phyloP scores from a whole-genome alignment of 2,888 invertebrate species.

The Callinectes sapidus region DNA sequence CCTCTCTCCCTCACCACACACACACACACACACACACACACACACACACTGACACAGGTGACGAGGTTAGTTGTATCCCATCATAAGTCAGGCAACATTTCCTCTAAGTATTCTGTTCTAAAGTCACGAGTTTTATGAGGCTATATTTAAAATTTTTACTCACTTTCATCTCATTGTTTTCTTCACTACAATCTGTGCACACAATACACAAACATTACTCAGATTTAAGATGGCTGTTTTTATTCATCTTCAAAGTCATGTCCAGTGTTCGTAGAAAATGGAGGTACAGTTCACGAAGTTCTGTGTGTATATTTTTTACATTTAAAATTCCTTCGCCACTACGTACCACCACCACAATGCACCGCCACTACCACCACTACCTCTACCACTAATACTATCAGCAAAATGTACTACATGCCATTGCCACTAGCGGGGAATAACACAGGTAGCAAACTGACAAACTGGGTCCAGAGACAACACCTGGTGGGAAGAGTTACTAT shows the following conservation, averaged over 20 bases:
- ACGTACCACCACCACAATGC: background rate
- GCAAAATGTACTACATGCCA: background rate
- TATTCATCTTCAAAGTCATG: background rate
- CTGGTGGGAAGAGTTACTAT: background rate
- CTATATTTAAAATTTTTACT: background rate
- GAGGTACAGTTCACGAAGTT: background rate
- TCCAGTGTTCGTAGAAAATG: background rate
- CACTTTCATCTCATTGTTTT: background rate
- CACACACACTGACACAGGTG: background rate
- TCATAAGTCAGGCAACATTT: background rate
- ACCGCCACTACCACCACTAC: background rate
- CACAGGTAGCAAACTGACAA: background rate
- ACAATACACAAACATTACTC: background rate
- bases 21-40: background rate
- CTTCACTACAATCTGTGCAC: background rate
- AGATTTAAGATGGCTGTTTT: background rate
- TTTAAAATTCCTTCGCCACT: background rate
- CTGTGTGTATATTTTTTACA: background rate
- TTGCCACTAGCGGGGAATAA: background rate
- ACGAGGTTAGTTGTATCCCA: background rate
- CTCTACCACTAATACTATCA: background rate
- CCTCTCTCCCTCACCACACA: background rate
- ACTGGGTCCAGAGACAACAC: background rate
- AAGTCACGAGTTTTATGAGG: background rate
- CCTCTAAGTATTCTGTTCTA: slow-evolving; percentile 9